A percentile compares a stretch with the other conserved stretches of the same genome.
These are phyloP conservation scores for Ridgeia piscesae DNA, from an alignment of 1,140 invertebrate species.

Conservation along the genomic window DNA sequence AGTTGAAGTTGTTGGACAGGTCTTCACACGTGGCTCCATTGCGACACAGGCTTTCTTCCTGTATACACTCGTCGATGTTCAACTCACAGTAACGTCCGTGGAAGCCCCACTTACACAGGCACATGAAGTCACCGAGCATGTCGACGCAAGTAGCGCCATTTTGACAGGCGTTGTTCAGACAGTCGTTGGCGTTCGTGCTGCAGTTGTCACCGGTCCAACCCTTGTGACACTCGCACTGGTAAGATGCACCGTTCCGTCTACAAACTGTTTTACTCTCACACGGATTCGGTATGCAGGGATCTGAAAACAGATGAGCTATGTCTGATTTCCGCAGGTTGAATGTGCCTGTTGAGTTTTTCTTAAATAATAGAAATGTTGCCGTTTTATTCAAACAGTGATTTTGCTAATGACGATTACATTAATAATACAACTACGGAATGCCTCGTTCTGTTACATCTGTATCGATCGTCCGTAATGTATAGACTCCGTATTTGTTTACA, in stretches of 20 bases:
- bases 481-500: background rate
- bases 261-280: background rate
- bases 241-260: background rate
- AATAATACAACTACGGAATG: no score
- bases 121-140: constrained; percentile 60
- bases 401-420: no score
- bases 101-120: constrained; percentile 78
- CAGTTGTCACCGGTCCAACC: background rate
- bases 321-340: background rate
- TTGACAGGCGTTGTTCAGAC: background rate
- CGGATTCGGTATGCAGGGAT: background rate
- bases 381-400: no score
- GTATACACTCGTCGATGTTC: constrained; percentile 56
- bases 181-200: background rate
- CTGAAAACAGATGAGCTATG: background rate
- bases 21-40: constrained; percentile 33
- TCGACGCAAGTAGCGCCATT: background rate
- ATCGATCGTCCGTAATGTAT: background rate
- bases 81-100: constrained; percentile 86
- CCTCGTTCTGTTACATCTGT: no score
- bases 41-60: constrained; percentile 57
- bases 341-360: background rate
- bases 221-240: background rate
- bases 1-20: constrained; percentile 17
- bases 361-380: background rate